These are phyloP conservation scores for Cordilura impudica DNA, from an alignment of 2,888 invertebrate genomes.

Conservation along the genomic window DNA sequence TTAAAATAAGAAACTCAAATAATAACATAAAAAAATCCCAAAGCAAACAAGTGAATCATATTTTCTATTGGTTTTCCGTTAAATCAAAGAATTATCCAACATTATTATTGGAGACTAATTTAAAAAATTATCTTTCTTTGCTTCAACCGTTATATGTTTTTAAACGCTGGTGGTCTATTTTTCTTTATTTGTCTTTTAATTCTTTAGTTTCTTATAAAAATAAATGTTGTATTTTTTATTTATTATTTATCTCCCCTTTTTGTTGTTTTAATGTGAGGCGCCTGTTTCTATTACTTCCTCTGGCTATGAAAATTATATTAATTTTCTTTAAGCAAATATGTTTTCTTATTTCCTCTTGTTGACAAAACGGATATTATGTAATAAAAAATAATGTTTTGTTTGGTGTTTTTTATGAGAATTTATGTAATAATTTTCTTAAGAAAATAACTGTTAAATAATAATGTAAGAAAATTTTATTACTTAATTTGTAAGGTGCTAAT, in stretches of 20 bases:
- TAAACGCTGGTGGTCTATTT: not conserved
- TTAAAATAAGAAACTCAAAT: not conserved
- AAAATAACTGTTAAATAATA: not conserved
- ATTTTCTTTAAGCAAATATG: not conserved
- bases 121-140: too few relatives aligned
- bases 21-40: not conserved
- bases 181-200: not conserved
- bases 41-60: not conserved
- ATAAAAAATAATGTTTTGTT: too few relatives aligned
- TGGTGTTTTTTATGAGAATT: constrained; percentile 20
- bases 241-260: not conserved
- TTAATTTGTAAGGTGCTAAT: too few relatives aligned
- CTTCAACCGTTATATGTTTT: not conserved
- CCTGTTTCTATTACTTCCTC: not conserved
- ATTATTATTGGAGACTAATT: too few relatives aligned
- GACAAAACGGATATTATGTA: not conserved
- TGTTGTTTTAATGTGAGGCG: not conserved
- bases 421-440: constrained; percentile 37
- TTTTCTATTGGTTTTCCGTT: not conserved
- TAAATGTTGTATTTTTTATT: not conserved
- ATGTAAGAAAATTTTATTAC: not conserved
- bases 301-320: not conserved
- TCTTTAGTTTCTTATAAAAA: not conserved
- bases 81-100: not conserved
- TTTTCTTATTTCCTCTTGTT: not conserved